These are phyloP conservation scores for Agrochola litura DNA, from an alignment of 2,888 invertebrate species.

Conservation along the genomic window DNA sequence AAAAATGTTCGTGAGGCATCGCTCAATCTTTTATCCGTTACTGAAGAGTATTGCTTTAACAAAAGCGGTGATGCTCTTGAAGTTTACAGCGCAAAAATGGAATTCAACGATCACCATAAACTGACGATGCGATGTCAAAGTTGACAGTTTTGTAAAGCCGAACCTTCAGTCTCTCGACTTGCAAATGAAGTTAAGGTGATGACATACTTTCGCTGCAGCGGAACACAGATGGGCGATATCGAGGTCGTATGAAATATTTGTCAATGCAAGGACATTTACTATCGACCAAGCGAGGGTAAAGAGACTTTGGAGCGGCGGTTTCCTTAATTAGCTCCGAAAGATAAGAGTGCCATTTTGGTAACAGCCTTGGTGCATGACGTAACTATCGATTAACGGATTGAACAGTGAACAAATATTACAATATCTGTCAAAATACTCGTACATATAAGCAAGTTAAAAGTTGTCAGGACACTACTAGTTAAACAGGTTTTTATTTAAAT, in stretches of 20 bases:
- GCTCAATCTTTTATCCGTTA: conserved; percentile 46
- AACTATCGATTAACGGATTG: conserved; percentile 33
- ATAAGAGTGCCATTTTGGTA: conserved; percentile 50
- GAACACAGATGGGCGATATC: conserved; percentile 38
- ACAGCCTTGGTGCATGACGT: conserved; percentile 47
- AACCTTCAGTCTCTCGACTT: conserved; percentile 55
- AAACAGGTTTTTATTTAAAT: conserved; percentile 36
- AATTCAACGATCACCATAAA: conserved; percentile 53
- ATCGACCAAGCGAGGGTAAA: conserved; percentile 47
- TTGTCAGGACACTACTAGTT: conserved; percentile 16
- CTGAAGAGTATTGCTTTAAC: conserved; percentile 48
- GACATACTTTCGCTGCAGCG: conserved; percentile 51
- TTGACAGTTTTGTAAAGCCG: conserved; percentile 47
- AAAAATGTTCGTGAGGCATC: conserved; percentile 58
- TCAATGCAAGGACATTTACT: conserved; percentile 47
- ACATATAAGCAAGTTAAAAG: conserved; percentile 11
- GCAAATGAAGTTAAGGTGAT: conserved; percentile 58
- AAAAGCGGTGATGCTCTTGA: conserved; percentile 47
- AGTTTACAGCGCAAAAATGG: conserved; percentile 31
- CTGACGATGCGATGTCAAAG: conserved; percentile 39
- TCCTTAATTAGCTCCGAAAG: conserved; percentile 49
- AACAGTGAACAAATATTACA: conserved; percentile 11
- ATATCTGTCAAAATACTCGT: conserved; percentile 28
- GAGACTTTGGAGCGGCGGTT: conserved; percentile 48
- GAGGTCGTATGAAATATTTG: conserved; percentile 58